Conservation (phyloP, 2,888 invertebrate genomes). For the Lithophane leautieri region DNA sequence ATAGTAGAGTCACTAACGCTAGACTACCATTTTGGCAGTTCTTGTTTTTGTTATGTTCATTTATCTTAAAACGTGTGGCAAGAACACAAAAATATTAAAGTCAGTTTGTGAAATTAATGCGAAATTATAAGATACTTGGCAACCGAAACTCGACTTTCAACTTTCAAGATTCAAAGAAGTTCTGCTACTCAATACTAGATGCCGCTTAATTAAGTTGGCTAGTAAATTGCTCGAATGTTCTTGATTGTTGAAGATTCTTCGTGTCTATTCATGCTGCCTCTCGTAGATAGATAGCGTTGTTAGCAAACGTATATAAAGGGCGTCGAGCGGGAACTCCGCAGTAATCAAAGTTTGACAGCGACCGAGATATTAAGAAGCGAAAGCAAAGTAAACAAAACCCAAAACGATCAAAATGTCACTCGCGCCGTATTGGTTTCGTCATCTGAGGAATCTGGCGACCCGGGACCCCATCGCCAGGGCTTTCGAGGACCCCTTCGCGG, state of each 20-base stretch:
- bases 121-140: background rate
- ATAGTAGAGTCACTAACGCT: background rate
- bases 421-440: slow-evolving; percentile 86
- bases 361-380: slow-evolving; percentile 10
- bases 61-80: background rate
- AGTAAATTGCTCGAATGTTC: slow-evolving; percentile 74
- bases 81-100: background rate
- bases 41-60: background rate
- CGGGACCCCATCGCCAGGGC: slow-evolving; percentile 80
- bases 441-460: slow-evolving; percentile 81
- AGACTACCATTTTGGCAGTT: too few species aligned
- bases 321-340: slow-evolving; percentile 51
- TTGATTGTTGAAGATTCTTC: slow-evolving; percentile 75
- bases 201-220: slow-evolving; percentile 58
- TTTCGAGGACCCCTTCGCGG: slow-evolving; percentile 82
- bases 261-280: slow-evolving; percentile 73
- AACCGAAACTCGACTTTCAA: rapidly evolving
- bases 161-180: slow-evolving; percentile 10
- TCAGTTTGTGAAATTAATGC: too few species aligned
- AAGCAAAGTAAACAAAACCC: slow-evolving; percentile 35
- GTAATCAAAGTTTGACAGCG: slow-evolving; percentile 58
- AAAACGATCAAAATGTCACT: slow-evolving; percentile 80
- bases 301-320: slow-evolving; percentile 76
- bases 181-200: slow-evolving; percentile 70
- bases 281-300: slow-evolving; percentile 78